Base-by-base conservation (phyloP, 2,113 vertebrate species). In the Callopanchax toddi region DNA sequence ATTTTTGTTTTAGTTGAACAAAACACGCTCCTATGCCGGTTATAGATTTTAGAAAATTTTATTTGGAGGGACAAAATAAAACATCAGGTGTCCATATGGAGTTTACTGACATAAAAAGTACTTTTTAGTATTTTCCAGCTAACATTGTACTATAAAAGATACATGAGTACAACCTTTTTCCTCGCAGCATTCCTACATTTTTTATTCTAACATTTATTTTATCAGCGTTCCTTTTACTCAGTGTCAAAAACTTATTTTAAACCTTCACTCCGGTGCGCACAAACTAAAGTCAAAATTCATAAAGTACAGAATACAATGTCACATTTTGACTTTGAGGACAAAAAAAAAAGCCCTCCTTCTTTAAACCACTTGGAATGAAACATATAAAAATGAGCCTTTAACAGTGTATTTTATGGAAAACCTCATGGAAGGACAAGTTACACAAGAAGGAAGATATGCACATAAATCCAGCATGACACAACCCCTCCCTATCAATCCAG, bases 211-310 rank as follows among this genome's bases (percentile, higher is more conserved):
- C 16, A 32, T 20, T 20, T 34, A 34, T 17, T 34, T 13, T 12
- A 57, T 53, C 25, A n/a, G 49, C 20, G 15, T 50, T 5, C 0
- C 36, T 44, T 13, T 48, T 39, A 29, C 23, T 40, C 21, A 57
- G 40, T 23, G 18, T 2, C 25, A 61, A 32, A 16, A 58, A 57
- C 26, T 23, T 61, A n/a, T 25, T 60, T 25, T 25, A 29, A 48
- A 16, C 48, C 3, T 36, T 18, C 17, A 63, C 44, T 53, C 50
- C 44, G 50, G 53, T 58, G 56, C 46, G 48, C 37, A 65, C 37
- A 44, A 6, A 71, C 68, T 60, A 61, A 60, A 70, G 49, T 82
- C 58, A 69, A 57, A 85, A 82, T 79, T 81, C 68, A 66, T 76
- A 82, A 58, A 61, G 71, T 62, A 67, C 65, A 58, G 66, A 52